Evolutionary conservation across 2,113 vertebrate species (phyloP).

Genomic region (Xenopus laevis): DNA sequence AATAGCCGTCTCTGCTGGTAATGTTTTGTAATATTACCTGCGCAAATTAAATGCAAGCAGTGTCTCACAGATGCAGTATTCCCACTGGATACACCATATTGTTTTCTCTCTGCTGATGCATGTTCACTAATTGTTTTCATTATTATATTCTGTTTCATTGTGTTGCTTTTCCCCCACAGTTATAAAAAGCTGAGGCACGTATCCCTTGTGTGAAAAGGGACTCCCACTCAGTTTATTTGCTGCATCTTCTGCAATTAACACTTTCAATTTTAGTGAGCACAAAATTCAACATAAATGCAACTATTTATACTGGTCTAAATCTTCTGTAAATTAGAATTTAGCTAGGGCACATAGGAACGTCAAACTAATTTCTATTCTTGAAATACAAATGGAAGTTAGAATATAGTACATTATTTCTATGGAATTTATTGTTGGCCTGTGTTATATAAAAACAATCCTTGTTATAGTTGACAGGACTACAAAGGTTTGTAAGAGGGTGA

Average conservation of each 20-base stretch:
- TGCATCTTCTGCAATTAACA: not conserved
- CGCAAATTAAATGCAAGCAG: no score
- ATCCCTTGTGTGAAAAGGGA: conserved; percentile 1
- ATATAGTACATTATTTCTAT: no score
- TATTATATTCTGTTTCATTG: not conserved
- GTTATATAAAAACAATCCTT: no score
- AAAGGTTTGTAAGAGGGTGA: no score
- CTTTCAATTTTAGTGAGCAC: conserved; percentile 14
- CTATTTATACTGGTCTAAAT: conserved; percentile 5
- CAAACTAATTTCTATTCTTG: no score
- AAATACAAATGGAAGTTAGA: no score
- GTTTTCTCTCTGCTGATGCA: not conserved
- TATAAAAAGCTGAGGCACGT: conserved; percentile 12
- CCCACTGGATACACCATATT: no score
- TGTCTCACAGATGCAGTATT: no score
- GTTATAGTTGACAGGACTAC: no score
- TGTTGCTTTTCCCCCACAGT: conserved; percentile 8
- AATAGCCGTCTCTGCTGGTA: no score
- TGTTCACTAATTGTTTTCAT: conserved; percentile 24
- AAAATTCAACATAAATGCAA: not conserved
- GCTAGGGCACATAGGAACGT: not conserved
- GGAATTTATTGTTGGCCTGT: no score
- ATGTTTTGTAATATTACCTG: no score
- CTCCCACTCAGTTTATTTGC: not conserved
- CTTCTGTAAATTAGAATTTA: conserved; percentile 11